Conservation (phyloP, 2,797 vertebrate species). For the Columba guinea region DNA sequence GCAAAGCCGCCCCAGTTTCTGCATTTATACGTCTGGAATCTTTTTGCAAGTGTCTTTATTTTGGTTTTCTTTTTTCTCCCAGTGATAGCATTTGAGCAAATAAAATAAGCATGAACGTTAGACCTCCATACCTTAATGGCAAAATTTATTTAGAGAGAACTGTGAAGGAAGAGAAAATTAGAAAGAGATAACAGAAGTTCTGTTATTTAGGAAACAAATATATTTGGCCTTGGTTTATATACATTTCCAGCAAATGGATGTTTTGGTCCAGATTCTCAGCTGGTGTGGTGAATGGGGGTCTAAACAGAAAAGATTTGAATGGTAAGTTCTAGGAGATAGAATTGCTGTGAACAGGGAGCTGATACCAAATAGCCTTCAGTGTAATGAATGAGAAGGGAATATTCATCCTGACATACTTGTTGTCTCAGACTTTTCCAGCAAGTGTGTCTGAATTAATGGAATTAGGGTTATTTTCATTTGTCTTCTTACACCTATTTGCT, state of each 20-base stretch:
- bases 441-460: background rate
- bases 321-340: background rate
- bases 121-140: background rate
- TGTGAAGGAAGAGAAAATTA: background rate
- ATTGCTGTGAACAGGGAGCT: background rate
- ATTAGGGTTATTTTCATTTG: background rate
- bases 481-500: background rate
- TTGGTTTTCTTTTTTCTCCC: background rate
- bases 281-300: background rate
- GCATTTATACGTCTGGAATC: background rate
- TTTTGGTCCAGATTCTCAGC: background rate
- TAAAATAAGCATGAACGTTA: background rate
- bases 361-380: background rate
- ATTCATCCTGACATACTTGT: background rate
- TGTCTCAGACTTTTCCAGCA: background rate
- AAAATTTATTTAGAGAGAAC: background rate
- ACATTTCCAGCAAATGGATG: background rate
- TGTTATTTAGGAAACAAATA: background rate
- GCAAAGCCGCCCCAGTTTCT: background rate
- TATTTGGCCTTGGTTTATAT: background rate
- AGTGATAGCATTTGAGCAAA: background rate
- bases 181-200: background rate
- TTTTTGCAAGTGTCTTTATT: background rate
- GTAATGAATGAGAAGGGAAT: background rate
- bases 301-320: background rate